Conservation (phyloP, 2,113 vertebrate species). For the Progne subis region DNA sequence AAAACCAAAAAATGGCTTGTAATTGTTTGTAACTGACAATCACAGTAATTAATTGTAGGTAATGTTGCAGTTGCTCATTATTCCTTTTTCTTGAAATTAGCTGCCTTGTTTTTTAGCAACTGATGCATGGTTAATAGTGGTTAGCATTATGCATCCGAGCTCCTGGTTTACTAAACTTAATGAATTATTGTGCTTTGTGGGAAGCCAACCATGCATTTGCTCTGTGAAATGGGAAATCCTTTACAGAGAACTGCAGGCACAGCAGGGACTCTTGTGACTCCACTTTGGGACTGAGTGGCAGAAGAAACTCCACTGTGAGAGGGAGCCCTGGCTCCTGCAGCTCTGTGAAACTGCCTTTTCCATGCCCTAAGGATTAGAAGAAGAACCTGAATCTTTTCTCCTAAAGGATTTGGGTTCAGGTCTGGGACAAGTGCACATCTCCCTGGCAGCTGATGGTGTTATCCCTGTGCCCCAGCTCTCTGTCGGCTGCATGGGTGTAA, state of each 20-base stretch:
- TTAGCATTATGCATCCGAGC: constrained; percentile 25
- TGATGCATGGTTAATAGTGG: constrained; percentile 31
- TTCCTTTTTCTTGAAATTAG: constrained; percentile 55
- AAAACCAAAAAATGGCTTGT: constrained; percentile 46
- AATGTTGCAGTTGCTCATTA: constrained; percentile 51
- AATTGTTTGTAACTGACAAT: constrained; percentile 60
- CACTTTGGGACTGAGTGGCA: not conserved
- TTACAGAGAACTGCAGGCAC: not conserved
- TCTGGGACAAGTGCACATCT: not conserved
- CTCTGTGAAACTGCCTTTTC: not conserved
- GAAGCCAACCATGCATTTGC: not conserved
- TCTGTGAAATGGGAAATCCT: constrained; percentile 12
- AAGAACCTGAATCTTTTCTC: not conserved
- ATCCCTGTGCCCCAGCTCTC: not conserved
- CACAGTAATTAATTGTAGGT: constrained; percentile 59
- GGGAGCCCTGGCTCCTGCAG: not conserved
- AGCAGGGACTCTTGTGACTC: not conserved
- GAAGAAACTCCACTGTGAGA: not conserved
- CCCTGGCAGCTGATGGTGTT: not conserved
- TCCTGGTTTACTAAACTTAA: constrained; percentile 35
- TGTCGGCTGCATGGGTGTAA: not conserved
- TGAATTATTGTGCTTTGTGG: constrained; percentile 16
- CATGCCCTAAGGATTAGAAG: not conserved
- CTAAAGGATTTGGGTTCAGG: not conserved
- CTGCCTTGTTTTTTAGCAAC: constrained; percentile 49